These are phyloP conservation scores for Catonia carolina DNA, from an alignment of 2,888 invertebrate genomes.

Conservation along the genomic window DNA sequence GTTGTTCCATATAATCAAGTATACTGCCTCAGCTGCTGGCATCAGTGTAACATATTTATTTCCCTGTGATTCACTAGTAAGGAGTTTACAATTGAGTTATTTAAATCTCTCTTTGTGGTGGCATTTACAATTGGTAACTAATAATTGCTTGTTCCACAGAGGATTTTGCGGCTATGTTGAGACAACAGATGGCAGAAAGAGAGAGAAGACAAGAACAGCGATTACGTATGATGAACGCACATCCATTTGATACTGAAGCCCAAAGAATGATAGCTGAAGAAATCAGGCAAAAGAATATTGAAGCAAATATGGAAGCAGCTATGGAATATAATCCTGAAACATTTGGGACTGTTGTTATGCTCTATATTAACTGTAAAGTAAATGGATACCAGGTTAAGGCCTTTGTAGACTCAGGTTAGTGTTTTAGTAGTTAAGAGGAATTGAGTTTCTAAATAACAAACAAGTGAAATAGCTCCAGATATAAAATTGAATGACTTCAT, in stretches of 20 bases:
- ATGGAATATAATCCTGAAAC: constrained; percentile 99
- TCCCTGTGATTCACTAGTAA: too few relatives aligned
- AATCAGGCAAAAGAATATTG: constrained; percentile 91
- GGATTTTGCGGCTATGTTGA: constrained; percentile 68
- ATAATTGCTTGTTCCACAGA: constrained; percentile 58
- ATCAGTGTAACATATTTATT: too few relatives aligned
- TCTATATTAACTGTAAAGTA: constrained; percentile 94
- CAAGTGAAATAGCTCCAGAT: too few relatives aligned
- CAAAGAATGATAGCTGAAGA: constrained; percentile 93
- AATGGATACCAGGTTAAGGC: constrained; percentile 96
- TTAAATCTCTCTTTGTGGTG: too few relatives aligned
- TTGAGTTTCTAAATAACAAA: constrained; percentile 1
- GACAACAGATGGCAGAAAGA: constrained; percentile 74
- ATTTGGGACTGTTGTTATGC: constrained; percentile 96
- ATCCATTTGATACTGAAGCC: constrained; percentile 93
- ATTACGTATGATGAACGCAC: constrained; percentile 81
- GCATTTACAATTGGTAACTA: too few relatives aligned
- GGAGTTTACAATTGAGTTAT: too few relatives aligned
- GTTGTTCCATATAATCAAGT: too few relatives aligned
- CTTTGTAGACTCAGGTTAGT: constrained; percentile 87
- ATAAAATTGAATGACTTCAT: too few relatives aligned
- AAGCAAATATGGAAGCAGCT: constrained; percentile 97
- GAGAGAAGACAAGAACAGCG: constrained; percentile 77
- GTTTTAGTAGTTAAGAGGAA: neutral
- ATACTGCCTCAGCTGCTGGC: too few relatives aligned